Conservation (phyloP, 2,888 invertebrate genomes). For the Ernsta delagoae region DNA sequence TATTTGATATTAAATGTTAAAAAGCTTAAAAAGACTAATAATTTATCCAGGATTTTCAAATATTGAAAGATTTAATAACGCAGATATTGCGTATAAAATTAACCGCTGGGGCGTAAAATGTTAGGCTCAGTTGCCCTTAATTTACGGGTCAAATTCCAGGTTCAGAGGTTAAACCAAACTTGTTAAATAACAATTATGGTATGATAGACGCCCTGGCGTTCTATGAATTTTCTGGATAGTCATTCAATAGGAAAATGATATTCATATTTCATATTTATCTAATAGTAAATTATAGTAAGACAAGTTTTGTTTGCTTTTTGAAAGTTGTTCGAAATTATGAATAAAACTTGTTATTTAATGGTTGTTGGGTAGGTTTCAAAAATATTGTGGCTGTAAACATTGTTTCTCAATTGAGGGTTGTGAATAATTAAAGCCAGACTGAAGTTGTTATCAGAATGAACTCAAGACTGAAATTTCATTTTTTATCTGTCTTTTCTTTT, state of each 20-base stretch:
- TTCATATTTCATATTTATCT: neutral
- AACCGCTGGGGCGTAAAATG: constrained; percentile 41
- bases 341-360: too few species aligned
- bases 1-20: neutral
- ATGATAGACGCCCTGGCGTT: constrained; percentile 4
- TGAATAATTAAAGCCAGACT: too few species aligned
- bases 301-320: too few species aligned
- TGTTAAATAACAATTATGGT: constrained; percentile 15
- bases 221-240: constrained; percentile 5
- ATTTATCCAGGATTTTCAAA: neutral
- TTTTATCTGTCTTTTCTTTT: too few species aligned
- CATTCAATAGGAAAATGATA: neutral
- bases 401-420: too few species aligned
- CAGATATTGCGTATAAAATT: constrained; percentile 23
- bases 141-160: constrained; percentile 23
- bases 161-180: constrained; percentile 23
- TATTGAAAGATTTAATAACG: constrained; percentile 16
- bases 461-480: too few species aligned
- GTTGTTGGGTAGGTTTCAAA: too few species aligned
- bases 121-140: constrained; percentile 19
- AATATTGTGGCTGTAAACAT: too few species aligned
- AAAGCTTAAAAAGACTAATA: neutral
- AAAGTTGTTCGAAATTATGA: too few species aligned
- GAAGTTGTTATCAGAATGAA: too few species aligned
- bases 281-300: too few species aligned